Evolutionary conservation across 2,113 vertebrate species (phyloP).

Genomic region (Gadus macrocephalus): DNA sequence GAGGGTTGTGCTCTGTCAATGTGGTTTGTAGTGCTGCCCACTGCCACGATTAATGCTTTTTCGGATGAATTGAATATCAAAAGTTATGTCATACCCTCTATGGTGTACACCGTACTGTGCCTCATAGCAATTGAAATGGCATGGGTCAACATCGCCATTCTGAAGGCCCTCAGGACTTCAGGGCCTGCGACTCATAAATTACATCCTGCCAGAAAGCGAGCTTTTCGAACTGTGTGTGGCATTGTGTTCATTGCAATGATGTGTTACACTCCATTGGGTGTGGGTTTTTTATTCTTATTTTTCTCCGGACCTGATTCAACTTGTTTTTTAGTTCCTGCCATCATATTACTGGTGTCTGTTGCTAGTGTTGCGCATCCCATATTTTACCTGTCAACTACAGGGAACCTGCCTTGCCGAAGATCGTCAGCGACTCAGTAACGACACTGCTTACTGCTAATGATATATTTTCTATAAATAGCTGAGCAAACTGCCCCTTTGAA

Average conservation of each 20-base stretch:
- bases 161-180: constrained; percentile 9
- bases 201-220: constrained; percentile 38
- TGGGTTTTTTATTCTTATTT: fast-evolving
- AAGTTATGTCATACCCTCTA: not conserved
- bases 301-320: fast-evolving
- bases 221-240: constrained; percentile 15
- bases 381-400: constrained; percentile 31
- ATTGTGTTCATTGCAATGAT: not conserved
- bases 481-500: no score
- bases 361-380: constrained; percentile 38
- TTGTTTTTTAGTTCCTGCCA: fast-evolving
- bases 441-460: no score
- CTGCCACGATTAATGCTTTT: fast-evolving
- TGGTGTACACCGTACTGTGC: fast-evolving
- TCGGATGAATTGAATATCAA: not conserved
- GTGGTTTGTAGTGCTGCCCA: constrained; percentile 11
- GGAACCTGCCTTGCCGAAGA: not conserved
- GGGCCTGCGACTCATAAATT: constrained; percentile 8
- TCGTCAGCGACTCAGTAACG: no score
- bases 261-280: not conserved
- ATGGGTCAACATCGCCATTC: constrained; percentile 1
- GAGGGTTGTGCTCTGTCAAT: constrained; percentile 8
- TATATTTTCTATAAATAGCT: no score
- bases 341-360: constrained; percentile 10
- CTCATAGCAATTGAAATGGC: not conserved